Evolutionary conservation across 2,113 vertebrate genomes (phyloP).

Genomic region (human): GRCh38 chr1:154793001-154793500

Average conservation of each 20-base stretch:
- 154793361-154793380: background rate
- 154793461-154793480: background rate
- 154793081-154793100: background rate
- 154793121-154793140: slow-evolving; percentile 44
- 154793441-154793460: background rate
- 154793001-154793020: background rate
- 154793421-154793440: background rate
- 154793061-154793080: background rate
- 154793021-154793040: background rate
- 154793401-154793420: background rate
- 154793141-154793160: slow-evolving; percentile 53
- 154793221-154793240: fast-evolving
- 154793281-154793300: background rate
- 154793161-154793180: slow-evolving; percentile 61
- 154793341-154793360: background rate
- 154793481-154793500: background rate
- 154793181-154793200: background rate
- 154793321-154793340: background rate
- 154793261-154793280: background rate
- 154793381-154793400: background rate
- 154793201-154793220: background rate
- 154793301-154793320: background rate
- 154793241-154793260: background rate
- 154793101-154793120: slow-evolving; percentile 22
- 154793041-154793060: background rate